phyloP scores from a whole-genome alignment of 2,113 vertebrate species.

The Cryptotis parvus region DNA sequence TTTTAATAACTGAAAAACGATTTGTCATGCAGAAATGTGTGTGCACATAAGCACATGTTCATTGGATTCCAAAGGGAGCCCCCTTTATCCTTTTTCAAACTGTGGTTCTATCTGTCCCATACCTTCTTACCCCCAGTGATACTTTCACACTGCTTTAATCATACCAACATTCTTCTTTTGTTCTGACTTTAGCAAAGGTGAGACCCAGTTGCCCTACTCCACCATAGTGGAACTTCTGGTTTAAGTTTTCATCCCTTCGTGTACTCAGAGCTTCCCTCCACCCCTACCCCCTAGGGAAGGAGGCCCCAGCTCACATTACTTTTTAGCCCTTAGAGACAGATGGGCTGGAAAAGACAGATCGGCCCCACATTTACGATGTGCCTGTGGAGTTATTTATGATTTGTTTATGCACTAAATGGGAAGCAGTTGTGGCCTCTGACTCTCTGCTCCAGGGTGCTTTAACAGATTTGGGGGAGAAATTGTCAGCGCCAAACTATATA shows the following conservation, averaged over 20 bases:
- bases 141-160: neutral
- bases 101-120: neutral
- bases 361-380: conserved; percentile 59
- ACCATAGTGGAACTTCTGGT: conserved; percentile 21
- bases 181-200: conserved; percentile 4
- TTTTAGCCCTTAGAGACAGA: conserved; percentile 51
- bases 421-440: conserved; percentile 65
- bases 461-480: conserved; percentile 41
- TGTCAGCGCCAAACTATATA: neutral
- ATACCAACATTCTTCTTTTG: neutral
- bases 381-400: conserved; percentile 60
- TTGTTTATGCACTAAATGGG: conserved; percentile 56
- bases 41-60: neutral
- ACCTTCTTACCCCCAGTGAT: neutral
- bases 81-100: neutral
- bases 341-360: conserved; percentile 48
- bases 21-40: neutral
- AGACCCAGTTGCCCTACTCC: neutral
- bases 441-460: conserved; percentile 52
- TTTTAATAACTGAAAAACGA: neutral
- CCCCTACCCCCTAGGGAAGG: neutral
- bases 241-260: conserved; percentile 37
- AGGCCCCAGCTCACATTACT: neutral
- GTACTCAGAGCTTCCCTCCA: neutral
- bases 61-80: neutral